Evolutionary conservation across 1,140 invertebrate genomes (phyloP).

Genomic region (Steinernema feltiae): DNA sequence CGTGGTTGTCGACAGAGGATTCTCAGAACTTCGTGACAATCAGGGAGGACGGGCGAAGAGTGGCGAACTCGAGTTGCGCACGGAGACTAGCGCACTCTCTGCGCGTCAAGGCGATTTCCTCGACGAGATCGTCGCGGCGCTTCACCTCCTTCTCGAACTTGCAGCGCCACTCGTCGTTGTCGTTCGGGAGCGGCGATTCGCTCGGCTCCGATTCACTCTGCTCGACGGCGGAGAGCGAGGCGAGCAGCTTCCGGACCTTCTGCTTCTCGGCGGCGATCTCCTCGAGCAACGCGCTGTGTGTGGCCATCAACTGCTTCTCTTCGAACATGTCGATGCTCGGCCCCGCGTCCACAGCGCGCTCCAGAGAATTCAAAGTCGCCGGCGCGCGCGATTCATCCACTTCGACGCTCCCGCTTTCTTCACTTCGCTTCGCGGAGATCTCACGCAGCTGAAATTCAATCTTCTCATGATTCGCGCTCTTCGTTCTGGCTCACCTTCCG

Average conservation of each 20-base stretch:
- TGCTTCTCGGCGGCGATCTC: constrained; percentile 43
- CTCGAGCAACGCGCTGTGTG: constrained; percentile 34
- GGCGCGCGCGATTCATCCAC: neutral
- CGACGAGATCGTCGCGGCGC: neutral
- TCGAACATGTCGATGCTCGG: constrained; percentile 26
- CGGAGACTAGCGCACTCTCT: neutral
- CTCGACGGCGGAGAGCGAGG: constrained; percentile 22
- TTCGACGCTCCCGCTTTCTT: constrained; percentile 2
- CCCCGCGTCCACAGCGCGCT: constrained; percentile 18
- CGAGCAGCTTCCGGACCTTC: constrained; percentile 33
- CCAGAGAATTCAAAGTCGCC: neutral
- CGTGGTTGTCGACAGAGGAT: neutral
- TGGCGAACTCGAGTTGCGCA: constrained; percentile 3
- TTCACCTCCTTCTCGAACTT: neutral
- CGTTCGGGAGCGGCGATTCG: neutral
- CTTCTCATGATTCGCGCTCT: neutral
- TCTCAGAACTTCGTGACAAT: constrained; percentile 9
- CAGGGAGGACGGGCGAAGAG: neutral
- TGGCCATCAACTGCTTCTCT: constrained; percentile 42
- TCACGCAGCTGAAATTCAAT: constrained; percentile 10
- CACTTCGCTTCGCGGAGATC: neutral
- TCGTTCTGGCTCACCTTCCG: constrained; percentile 28
- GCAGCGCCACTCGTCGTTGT: neutral
- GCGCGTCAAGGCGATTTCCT: neutral
- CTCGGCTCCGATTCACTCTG: constrained; percentile 21